Percentiles rank a stretch among this genome's conserved stretches.
Conservation (phyloP, 2,113 vertebrate genomes). For the Nothoprocta pentlandii region DNA sequence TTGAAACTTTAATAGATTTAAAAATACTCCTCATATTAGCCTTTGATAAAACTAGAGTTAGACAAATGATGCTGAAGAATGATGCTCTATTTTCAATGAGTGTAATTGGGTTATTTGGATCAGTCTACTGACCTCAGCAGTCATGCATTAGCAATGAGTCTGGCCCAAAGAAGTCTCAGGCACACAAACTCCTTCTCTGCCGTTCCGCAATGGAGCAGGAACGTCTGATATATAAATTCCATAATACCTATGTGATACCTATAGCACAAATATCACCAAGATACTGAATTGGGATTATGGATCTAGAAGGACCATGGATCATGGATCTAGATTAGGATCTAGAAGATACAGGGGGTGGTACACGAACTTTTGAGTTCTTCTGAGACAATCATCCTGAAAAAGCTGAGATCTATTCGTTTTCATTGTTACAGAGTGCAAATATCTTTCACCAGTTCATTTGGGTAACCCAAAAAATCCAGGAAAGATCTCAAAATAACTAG, state of each 20-base stretch:
- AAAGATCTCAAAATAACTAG: neutral
- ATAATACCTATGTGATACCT: accelerated
- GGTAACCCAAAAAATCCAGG: neutral
- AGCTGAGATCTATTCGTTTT: neutral
- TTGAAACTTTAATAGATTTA: neutral
- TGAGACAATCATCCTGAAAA: neutral
- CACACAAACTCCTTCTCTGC: neutral
- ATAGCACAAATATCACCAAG: neutral
- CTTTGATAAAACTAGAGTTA: neutral
- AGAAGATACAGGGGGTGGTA: neutral
- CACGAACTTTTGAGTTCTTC: neutral
- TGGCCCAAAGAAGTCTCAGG: neutral
- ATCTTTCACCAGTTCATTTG: neutral
- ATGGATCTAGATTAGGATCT: too few relatives aligned
- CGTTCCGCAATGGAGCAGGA: neutral
- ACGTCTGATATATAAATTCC: neutral
- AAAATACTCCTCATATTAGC: neutral
- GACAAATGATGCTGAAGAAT: neutral
- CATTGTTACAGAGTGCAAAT: neutral
- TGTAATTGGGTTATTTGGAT: neutral
- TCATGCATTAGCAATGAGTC: neutral
- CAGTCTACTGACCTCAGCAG: neutral
- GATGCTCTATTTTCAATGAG: neutral
- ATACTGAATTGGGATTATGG: neutral
- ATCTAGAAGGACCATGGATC: too few relatives aligned